phyloP scores from a whole-genome alignment of 2,888 invertebrate genomes.

The Chaetogeoica ovagalla region DNA sequence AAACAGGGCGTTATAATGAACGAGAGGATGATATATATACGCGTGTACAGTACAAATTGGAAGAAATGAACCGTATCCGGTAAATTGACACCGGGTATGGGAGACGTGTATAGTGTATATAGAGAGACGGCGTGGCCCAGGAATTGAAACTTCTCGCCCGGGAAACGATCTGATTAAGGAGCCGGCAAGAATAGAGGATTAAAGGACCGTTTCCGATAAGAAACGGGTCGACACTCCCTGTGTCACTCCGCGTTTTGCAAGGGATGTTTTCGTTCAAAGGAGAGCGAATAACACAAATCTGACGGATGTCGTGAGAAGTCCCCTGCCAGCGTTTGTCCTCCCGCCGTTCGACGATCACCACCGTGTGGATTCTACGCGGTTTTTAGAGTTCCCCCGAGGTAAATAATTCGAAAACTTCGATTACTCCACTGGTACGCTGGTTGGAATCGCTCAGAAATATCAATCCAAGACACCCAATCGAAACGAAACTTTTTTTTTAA shows the following conservation, averaged over 20 bases:
- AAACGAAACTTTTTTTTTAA: no score
- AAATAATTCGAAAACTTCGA: conserved; percentile 27
- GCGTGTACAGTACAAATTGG: conserved; percentile 48
- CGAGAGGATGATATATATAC: conserved; percentile 4
- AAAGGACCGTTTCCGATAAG: conserved; percentile 44
- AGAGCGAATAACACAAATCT: conserved; percentile 25
- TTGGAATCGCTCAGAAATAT: neutral
- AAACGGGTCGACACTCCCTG: neutral
- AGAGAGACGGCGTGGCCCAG: neutral
- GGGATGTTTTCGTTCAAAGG: conserved; percentile 24
- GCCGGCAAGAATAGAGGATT: conserved; percentile 38
- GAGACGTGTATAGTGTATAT: neutral
- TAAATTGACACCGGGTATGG: conserved; percentile 43
- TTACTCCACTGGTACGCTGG: neutral
- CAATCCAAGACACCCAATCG: no score
- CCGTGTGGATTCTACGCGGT: neutral
- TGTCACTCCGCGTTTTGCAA: neutral
- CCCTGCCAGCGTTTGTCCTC: neutral
- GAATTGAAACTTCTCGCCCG: conserved; percentile 46
- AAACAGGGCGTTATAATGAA: conserved; percentile 29
- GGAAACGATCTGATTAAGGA: conserved; percentile 49
- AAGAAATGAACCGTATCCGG: conserved; percentile 43
- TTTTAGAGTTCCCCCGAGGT: conserved; percentile 31
- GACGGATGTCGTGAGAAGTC: conserved; percentile 30
- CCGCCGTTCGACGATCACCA: neutral